Evolutionary conservation across 2,113 vertebrate genomes (phyloP).

Genomic region (Typhlomys cinereus): DNA sequence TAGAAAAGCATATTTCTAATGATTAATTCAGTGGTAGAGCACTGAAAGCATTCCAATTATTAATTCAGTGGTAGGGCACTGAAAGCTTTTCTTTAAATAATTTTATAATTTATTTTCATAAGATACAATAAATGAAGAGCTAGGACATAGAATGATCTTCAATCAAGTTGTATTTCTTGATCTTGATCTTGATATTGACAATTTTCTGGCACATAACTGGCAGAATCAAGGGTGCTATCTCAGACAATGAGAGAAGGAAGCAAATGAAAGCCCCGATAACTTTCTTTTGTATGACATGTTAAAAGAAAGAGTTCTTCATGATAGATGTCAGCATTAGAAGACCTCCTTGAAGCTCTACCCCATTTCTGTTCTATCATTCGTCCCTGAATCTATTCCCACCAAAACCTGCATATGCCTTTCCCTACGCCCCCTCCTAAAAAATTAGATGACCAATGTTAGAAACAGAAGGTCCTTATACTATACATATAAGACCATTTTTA

Average conservation of each 20-base stretch:
- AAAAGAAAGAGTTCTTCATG: background rate
- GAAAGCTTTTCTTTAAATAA: background rate
- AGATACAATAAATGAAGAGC: background rate
- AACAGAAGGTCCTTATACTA: conserved; percentile 28
- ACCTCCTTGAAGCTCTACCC: background rate
- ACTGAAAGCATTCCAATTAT: background rate
- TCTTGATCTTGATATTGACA: background rate
- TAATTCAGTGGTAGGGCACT: background rate
- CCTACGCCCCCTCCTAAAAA: background rate
- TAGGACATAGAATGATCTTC: background rate
- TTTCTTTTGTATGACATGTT: background rate
- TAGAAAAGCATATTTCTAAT: background rate
- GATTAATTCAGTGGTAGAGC: background rate
- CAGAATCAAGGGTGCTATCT: background rate
- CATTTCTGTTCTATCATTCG: background rate
- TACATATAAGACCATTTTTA: background rate
- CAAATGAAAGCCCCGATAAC: background rate
- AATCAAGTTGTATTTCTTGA: background rate
- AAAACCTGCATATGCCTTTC: background rate
- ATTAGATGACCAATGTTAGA: background rate
- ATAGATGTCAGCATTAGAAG: background rate
- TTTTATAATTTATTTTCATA: background rate
- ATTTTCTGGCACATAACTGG: background rate
- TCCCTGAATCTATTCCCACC: background rate
- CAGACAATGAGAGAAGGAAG: background rate